Conservation (phyloP, 1,140 invertebrate species). For the Choristoneura fumiferana region DNA sequence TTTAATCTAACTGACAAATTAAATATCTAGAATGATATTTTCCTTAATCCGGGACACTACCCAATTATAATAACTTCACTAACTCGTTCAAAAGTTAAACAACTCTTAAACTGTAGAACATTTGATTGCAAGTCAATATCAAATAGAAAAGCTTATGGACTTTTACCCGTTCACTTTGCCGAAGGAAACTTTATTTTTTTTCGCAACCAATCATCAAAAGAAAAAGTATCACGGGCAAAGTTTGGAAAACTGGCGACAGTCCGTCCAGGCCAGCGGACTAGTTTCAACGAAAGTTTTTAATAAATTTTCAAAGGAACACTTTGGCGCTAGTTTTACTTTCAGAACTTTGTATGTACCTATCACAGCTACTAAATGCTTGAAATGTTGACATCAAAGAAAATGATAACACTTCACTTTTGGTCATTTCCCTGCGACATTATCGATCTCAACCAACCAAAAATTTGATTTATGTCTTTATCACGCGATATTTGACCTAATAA, state of each 20-base stretch:
- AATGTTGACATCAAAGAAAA: neutral
- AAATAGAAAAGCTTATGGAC: neutral
- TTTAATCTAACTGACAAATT: no score
- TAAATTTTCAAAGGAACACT: conserved; percentile 18
- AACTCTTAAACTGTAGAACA: no score
- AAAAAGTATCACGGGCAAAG: conserved; percentile 16
- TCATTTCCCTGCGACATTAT: no score
- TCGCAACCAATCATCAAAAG: conserved; percentile 15
- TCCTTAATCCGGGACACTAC: no score
- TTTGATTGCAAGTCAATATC: neutral
- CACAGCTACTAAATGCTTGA: neutral
- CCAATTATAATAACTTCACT: no score
- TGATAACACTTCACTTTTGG: no score
- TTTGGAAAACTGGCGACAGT: conserved; percentile 10
- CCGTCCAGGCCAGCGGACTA: neutral
- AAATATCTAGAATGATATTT: no score
- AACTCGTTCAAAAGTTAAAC: no score
- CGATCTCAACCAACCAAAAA: no score
- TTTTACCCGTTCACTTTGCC: neutral
- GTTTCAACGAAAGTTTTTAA: conserved; percentile 21
- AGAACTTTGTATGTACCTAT: neutral
- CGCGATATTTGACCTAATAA: no score
- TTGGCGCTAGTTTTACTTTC: conserved; percentile 1
- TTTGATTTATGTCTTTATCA: no score
- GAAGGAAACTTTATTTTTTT: neutral